These are phyloP conservation scores for Streptopelia turtur DNA, from an alignment of 2,797 vertebrate species.

Conservation along the genomic window DNA sequence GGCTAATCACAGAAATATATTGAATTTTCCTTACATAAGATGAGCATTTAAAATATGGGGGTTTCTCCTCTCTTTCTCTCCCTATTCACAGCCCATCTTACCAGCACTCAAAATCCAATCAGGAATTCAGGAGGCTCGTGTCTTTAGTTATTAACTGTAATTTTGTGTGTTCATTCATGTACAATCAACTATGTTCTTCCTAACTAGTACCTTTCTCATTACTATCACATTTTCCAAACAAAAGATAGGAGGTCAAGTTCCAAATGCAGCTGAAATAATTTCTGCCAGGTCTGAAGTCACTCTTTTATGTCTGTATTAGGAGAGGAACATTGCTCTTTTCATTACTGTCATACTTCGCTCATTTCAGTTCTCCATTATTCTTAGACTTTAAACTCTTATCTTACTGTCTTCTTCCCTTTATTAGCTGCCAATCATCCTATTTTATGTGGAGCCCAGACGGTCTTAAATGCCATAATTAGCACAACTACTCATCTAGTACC, in stretches of 20 bases:
- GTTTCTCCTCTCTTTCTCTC: not conserved
- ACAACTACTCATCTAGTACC: not conserved
- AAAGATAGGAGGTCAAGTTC: not conserved
- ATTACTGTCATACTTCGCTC: not conserved
- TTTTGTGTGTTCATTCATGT: not conserved
- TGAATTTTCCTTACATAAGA: not conserved
- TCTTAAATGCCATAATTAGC: conserved; percentile 6
- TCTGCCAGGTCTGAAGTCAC: not conserved
- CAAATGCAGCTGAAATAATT: conserved; percentile 10
- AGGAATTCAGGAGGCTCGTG: not conserved
- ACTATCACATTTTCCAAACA: conserved; percentile 3
- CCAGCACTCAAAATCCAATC: not conserved
- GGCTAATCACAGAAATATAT: not conserved
- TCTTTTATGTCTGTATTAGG: not conserved
- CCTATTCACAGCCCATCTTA: not conserved
- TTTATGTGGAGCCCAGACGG: not conserved
- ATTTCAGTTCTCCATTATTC: not conserved
- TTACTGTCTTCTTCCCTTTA: not conserved
- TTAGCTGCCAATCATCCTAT: conserved; percentile 13
- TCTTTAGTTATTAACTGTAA: not conserved
- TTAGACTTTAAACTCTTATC: not conserved
- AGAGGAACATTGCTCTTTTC: not conserved
- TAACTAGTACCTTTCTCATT: not conserved
- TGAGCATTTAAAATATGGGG: not conserved
- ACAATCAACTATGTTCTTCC: not conserved